phyloP scores from a whole-genome alignment of 1,140 invertebrate species.

The Stenopsyche tienmushanensis region DNA sequence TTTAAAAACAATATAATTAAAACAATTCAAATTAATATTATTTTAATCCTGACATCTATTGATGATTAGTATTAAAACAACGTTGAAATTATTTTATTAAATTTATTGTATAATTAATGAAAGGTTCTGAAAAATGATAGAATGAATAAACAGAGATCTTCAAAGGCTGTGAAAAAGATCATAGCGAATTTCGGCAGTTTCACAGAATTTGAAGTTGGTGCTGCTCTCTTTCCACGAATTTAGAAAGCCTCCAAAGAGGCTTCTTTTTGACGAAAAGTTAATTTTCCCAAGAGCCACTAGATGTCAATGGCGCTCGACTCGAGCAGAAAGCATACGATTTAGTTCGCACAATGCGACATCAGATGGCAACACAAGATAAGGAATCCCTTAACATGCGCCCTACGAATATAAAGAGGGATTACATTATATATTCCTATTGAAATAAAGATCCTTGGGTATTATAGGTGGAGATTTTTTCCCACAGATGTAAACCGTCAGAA shows the following conservation, averaged over 20 bases:
- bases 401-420: background rate
- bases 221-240: background rate
- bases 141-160: background rate
- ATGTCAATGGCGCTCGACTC: background rate
- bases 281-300: background rate
- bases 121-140: background rate
- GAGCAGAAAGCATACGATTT: background rate
- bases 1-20: too few species aligned
- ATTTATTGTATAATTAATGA: background rate
- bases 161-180: background rate
- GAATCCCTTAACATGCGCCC: background rate
- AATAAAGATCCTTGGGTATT: slow-evolving; percentile 8
- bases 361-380: slow-evolving; percentile 11
- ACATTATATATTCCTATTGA: slow-evolving; percentile 20
- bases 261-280: background rate
- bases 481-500: background rate
- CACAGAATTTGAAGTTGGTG: background rate
- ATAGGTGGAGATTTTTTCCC: background rate
- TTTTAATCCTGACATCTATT: too few species aligned
- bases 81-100: too few species aligned
- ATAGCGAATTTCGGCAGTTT: background rate
- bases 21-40: too few species aligned
- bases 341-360: background rate
- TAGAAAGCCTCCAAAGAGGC: background rate
- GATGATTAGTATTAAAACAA: too few species aligned